Evolutionary conservation across 2,113 vertebrate genomes (phyloP).

Genomic region (Oryzias curvinotus): DNA sequence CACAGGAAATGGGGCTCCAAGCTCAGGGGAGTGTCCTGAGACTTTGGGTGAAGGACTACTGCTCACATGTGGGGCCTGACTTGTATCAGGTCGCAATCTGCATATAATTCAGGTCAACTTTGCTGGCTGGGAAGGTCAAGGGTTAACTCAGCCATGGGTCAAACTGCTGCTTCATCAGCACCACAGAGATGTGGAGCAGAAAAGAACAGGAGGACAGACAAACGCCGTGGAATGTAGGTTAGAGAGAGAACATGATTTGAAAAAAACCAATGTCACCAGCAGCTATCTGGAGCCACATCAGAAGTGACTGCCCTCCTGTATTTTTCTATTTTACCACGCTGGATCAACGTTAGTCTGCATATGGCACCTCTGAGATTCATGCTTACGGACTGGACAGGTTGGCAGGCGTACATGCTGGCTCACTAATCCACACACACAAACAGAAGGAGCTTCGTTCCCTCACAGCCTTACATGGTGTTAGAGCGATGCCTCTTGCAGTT

Average conservation of each 20-base stretch:
- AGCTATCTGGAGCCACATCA: conserved; percentile 5
- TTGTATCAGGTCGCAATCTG: too few species aligned
- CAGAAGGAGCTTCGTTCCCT: conserved; percentile 41
- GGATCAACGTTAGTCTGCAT: conserved; percentile 4
- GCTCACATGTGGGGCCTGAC: too few species aligned
- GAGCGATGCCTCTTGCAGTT: conserved; percentile 27
- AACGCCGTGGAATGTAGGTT: conserved; percentile 61
- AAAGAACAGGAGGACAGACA: conserved; percentile 4
- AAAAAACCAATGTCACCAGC: conserved; percentile 44
- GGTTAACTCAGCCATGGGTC: conserved; percentile 41
- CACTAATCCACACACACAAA: conserved; percentile 19
- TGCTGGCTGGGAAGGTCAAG: conserved; percentile 37
- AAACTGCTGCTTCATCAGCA: conserved; percentile 62
- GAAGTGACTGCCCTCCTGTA: background rate
- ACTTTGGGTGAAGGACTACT: too few species aligned
- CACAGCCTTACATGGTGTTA: conserved; percentile 68
- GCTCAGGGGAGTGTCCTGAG: too few species aligned
- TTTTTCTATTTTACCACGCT: background rate
- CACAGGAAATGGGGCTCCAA: too few species aligned
- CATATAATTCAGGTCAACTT: conserved; percentile 21
- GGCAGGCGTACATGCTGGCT: conserved; percentile 55
- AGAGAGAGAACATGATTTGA: conserved; percentile 58
- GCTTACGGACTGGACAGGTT: conserved; percentile 47
- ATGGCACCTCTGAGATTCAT: conserved; percentile 27
- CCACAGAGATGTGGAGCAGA: conserved; percentile 39